These are phyloP conservation scores for Ophion ventricosus DNA, from an alignment of 2,888 invertebrate genomes.

Conservation along the genomic window DNA sequence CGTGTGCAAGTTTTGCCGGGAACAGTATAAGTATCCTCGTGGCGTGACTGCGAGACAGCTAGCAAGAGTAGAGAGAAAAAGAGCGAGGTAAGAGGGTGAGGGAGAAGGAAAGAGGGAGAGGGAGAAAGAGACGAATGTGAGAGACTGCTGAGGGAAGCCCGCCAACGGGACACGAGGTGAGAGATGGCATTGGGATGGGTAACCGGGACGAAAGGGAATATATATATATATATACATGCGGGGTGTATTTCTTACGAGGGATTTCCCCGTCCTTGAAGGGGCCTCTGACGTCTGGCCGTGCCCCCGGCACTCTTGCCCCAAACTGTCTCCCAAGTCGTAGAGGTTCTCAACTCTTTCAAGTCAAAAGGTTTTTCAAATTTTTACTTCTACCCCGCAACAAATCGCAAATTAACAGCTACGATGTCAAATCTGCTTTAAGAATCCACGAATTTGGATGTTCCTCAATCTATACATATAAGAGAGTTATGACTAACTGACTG, in stretches of 20 bases:
- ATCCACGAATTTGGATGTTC: too few relatives aligned
- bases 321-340: slow-evolving; percentile 57
- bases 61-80: slow-evolving; percentile 22
- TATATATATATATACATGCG: slow-evolving; percentile 48
- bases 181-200: slow-evolving; percentile 49
- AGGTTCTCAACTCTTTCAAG: slow-evolving; percentile 47
- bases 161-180: slow-evolving; percentile 51
- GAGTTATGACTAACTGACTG: too few relatives aligned
- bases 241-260: slow-evolving; percentile 69
- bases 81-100: neutral
- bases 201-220: slow-evolving; percentile 58
- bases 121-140: slow-evolving; percentile 49
- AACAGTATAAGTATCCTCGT: slow-evolving; percentile 48
- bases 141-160: slow-evolving; percentile 51
- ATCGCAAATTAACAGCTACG: neutral
- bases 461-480: too few relatives aligned
- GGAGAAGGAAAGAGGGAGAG: slow-evolving; percentile 7
- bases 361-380: neutral
- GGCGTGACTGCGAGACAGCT: slow-evolving; percentile 35
- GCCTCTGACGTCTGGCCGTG: slow-evolving; percentile 71
- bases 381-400: neutral
- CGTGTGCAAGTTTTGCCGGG: slow-evolving; percentile 51
- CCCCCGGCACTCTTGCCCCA: slow-evolving; percentile 49
- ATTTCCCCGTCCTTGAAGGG: slow-evolving; percentile 77
- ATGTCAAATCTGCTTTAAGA: too few relatives aligned